Percentiles rank a stretch among this genome's conserved stretches.
Evolutionary conservation across 2,113 vertebrate genomes (phyloP).

Genomic region (Rattus norvegicus): GRCr8 NC_086028.1:102715001-102715500

Average conservation of each 20-base stretch:
- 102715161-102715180: too few relatives aligned
- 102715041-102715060: background rate
- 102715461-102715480: background rate
- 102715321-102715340: background rate
- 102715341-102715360: too few relatives aligned
- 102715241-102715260: too few relatives aligned
- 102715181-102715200: too few relatives aligned
- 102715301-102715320: background rate
- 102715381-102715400: background rate
- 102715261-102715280: too few relatives aligned
- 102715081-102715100: background rate
- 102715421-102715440: background rate
- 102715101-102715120: fast-evolving
- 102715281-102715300: background rate
- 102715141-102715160: background rate
- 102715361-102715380: background rate
- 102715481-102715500: background rate
- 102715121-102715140: background rate
- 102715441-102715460: background rate
- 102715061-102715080: background rate
- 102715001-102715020: too few relatives aligned
- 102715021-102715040: background rate
- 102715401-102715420: background rate
- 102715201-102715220: too few relatives aligned
- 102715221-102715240: too few relatives aligned